Base-by-base conservation (phyloP, 2,797 vertebrate genomes). In the Hypotaenidia okinawae region DNA sequence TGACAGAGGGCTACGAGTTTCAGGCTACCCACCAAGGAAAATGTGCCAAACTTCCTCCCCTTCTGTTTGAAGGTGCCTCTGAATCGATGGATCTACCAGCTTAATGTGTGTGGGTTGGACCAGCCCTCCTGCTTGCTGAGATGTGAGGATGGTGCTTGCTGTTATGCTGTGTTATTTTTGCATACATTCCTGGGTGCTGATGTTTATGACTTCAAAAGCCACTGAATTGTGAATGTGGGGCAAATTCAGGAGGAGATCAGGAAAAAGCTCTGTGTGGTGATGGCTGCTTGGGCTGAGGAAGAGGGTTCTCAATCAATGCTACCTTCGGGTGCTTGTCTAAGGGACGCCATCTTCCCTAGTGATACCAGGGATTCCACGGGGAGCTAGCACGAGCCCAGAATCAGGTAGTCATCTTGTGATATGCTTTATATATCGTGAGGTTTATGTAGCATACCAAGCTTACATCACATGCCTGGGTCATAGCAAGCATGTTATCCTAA, bases 111-210 rank as follows among this genome's bases (percentile, higher is more conserved):
- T 96, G 96, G 99, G 97, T 97, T 98, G 98, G 62, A 98, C 98
- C 45, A 98, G 98, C 80, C 97, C 97, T 85, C 98, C 98, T 77
- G 99, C 98, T 37, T 98, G 97, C 95, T 98, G 98, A 55, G 98
- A 98, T 92, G 98, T 92, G 45, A 98, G 98, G 97, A 98, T 97
- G 98, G 98, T 18, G 98, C 97, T 98, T 64, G 98, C 97, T 37
- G 97, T 98, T 81, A 98, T 94, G 86, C 98, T 98, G 97, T 24
- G 97, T 98, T 52, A 97, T 97, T 80, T 97, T 33, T 23, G 98
- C 97, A 18, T 97, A 97, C 98, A 98, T 94, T 98, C 98, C 86
- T 98, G 99, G 89, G 98, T 96, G 78, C 99, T 99, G 43, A 98
- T 97, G 91, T 98, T 99, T 94, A 98, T 98, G 49, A 98, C 47